Evolutionary conservation across 30 jellyfish, hydroid and myxozoan species (phyloP).

Genomic region (Mastigias papua): DNA sequence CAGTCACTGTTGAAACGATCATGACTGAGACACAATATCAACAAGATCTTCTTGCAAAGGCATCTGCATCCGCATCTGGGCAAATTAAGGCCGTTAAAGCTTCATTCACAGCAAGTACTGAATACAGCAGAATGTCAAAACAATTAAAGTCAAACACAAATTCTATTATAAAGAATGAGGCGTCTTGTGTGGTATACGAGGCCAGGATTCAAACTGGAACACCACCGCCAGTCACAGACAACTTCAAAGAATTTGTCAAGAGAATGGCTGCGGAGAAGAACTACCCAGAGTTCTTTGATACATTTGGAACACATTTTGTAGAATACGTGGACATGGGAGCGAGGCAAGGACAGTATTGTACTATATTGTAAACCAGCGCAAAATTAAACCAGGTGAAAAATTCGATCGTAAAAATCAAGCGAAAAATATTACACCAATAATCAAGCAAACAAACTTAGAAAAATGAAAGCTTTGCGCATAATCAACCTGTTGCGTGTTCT

Average conservation of each 20-base stretch:
- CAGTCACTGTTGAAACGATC: conserved; percentile 26
- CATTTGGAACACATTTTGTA: conserved; percentile 63
- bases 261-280: neutral
- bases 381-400: too few relatives aligned
- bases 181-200: conserved; percentile 46
- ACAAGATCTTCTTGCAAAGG: conserved; percentile 36
- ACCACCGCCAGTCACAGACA: conserved; percentile 47
- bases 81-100: conserved; percentile 23
- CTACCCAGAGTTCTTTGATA: conserved; percentile 30
- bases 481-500: too few relatives aligned
- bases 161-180: conserved; percentile 51
- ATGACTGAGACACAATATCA: conserved; percentile 49
- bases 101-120: conserved; percentile 60
- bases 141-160: conserved; percentile 33
- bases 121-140: conserved; percentile 48
- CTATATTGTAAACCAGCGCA: too few relatives aligned
- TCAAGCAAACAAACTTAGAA: too few relatives aligned
- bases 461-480: too few relatives aligned
- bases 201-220: conserved; percentile 43
- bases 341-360: too few relatives aligned
- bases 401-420: too few relatives aligned
- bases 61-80: conserved; percentile 27
- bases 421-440: too few relatives aligned
- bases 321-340: conserved; percentile 59
- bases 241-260: conserved; percentile 28